Base-by-base conservation (phyloP, 2,797 vertebrate genomes). In the Sebastes itinus region DNA sequence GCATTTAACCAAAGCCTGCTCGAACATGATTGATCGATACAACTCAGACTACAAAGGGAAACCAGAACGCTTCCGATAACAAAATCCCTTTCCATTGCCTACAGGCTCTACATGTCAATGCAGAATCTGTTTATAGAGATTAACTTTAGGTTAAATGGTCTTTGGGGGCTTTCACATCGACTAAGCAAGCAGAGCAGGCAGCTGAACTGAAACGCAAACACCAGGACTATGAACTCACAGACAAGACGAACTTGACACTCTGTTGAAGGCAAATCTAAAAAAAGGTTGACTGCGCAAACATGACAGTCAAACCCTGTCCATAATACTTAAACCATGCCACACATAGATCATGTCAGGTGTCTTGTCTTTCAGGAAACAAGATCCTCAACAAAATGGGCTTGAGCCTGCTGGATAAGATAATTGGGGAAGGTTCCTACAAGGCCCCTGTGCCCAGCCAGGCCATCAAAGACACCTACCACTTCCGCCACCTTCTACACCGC, bases 381-480 rank as follows among this genome's bases (percentile, higher is more conserved):
- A 93, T 97, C 70, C 90, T 97, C 56, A 96, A 95, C 78, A 88
- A 92, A 80, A 96, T 97, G 91, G 96, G 97, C 8, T 77, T 97
- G 76, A 95, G 92, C n/a, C 42, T 97, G 33, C 42, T 95, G 80
- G 78, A 38, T 6, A 4, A 3, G 2, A 89, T 56, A 1, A 16
- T 97, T 8, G 0, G 0, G 0, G 54, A 32, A 3, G 86, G 79
- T 16, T 20, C 32, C 4, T 96, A 92, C 82, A 89, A 95, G 11
- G 82, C 86, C 3, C 90, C 85, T 1, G 54, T 71, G 0, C 77
- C 87, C 1, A 73, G 86, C 10, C 56, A 86, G 6, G 59, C 11
- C 13, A 25, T 64, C 42, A 67, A 38, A 42, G 77, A 92, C 14
- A 74, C 18, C 35, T 96, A 96, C 84, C 94, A 96, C 81, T 96